These are phyloP conservation scores for Leucophenga maculata DNA, from an alignment of 2,888 invertebrate species.

Conservation along the genomic window DNA sequence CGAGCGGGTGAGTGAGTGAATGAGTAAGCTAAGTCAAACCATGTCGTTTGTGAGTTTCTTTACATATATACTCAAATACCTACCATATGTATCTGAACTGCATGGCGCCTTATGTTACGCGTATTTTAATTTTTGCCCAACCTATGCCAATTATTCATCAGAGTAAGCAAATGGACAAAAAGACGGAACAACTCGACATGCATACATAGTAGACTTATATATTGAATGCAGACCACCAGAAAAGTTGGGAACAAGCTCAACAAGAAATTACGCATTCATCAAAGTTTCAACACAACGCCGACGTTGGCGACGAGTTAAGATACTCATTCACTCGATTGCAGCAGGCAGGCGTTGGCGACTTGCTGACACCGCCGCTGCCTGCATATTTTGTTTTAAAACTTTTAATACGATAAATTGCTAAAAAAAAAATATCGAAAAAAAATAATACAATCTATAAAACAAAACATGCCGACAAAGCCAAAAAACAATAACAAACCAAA, in stretches of 20 bases:
- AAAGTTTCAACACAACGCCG: slow-evolving; percentile 6
- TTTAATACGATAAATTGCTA: slow-evolving; percentile 49
- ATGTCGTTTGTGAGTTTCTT: slow-evolving; percentile 52
- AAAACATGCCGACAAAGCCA: slow-evolving; percentile 41
- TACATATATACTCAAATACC: slow-evolving; percentile 35
- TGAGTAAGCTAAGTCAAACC: slow-evolving; percentile 51
- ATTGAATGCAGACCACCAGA: neutral
- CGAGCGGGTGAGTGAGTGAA: slow-evolving; percentile 11
- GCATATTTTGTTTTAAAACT: slow-evolving; percentile 29
- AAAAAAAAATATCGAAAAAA: slow-evolving; percentile 42
- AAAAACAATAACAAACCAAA: slow-evolving; percentile 14
- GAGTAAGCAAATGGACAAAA: slow-evolving; percentile 50
- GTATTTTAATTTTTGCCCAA: slow-evolving; percentile 48
- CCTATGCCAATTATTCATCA: slow-evolving; percentile 62
- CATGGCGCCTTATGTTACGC: slow-evolving; percentile 22
- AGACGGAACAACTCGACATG: neutral
- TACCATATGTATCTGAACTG: slow-evolving; percentile 32
- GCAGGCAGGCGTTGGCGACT: slow-evolving; percentile 56
- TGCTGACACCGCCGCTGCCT: neutral
- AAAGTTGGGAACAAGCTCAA: neutral
- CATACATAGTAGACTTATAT: slow-evolving; percentile 22
- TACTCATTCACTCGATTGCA: slow-evolving; percentile 11
- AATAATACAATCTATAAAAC: slow-evolving; percentile 24
- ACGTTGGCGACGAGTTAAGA: neutral
- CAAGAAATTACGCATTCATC: slow-evolving; percentile 22